A percentile compares a stretch with the other conserved stretches of the same genome.
Evolutionary conservation across 30 jellyfish, hydroid and myxozoan genomes (phyloP).

Genomic region (Aurelia aurita): DNA sequence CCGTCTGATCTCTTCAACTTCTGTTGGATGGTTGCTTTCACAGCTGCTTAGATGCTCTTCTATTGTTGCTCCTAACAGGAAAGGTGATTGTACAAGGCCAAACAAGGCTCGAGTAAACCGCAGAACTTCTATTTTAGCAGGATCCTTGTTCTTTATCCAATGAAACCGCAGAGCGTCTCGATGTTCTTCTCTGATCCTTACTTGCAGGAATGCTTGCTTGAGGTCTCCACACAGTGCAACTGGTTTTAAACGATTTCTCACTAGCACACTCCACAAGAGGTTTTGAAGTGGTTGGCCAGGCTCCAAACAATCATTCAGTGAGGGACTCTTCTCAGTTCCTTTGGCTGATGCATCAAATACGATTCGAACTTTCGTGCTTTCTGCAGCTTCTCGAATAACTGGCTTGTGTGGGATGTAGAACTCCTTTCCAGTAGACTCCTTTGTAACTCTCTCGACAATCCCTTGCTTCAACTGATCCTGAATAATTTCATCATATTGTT

Average conservation of each 20-base stretch:
- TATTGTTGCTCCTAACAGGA: conserved; percentile 57
- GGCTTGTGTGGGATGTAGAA: too few relatives aligned
- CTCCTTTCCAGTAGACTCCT: too few relatives aligned
- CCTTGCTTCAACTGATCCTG: too few relatives aligned
- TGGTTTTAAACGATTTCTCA: conserved; percentile 44
- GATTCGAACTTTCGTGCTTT: too few relatives aligned
- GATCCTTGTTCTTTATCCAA: conserved; percentile 23
- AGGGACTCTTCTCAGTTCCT: conserved; percentile 43
- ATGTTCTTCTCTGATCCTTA: conserved; percentile 42
- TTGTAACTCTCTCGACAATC: too few relatives aligned
- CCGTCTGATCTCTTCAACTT: conserved; percentile 24
- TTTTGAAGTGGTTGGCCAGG: conserved; percentile 67
- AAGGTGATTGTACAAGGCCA: conserved; percentile 73
- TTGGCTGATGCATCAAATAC: too few relatives aligned
- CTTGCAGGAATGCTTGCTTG: conserved; percentile 71
- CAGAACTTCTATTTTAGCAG: conserved; percentile 17
- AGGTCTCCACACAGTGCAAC: conserved; percentile 45
- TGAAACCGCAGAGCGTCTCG: conserved; percentile 43
- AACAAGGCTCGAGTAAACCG: conserved; percentile 50
- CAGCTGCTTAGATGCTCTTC: conserved; percentile 37
- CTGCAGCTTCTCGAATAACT: too few relatives aligned
- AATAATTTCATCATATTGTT: too few relatives aligned
- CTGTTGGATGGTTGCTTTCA: conserved; percentile 31
- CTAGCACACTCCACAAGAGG: conserved; percentile 35
- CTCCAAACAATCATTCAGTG: conserved; percentile 63